phyloP scores from a whole-genome alignment of 2,888 invertebrate species.

The Acanthosepion pharaonis region DNA sequence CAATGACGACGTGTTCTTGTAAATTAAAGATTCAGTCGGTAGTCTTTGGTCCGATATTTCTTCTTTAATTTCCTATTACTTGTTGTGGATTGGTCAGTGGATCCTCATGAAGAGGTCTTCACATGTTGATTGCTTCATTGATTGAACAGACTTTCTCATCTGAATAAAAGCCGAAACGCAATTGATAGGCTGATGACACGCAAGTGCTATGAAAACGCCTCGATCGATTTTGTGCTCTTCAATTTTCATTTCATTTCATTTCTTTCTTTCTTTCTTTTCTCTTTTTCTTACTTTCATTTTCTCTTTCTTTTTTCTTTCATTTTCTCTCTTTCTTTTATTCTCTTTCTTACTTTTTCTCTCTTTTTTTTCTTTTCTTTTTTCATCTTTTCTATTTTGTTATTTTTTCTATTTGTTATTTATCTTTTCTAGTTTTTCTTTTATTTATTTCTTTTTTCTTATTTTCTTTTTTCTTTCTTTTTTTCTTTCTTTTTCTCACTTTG shows the following conservation, averaged over 20 bases:
- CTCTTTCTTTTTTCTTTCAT: background rate
- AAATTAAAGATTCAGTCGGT: background rate
- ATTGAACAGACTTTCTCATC: background rate
- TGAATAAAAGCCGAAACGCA: background rate
- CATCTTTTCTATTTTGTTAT: no score
- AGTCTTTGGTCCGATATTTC: background rate
- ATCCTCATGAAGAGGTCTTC: background rate
- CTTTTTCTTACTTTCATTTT: no score
- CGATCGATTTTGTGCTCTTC: fast-evolving
- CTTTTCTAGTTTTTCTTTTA: no score
- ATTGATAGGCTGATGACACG: background rate
- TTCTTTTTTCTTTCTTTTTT: no score
- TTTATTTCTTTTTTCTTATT: no score
- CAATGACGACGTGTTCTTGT: background rate
- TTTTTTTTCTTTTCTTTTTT: no score
- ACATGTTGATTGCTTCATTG: background rate
- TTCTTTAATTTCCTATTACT: background rate
- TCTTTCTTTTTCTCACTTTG: no score
- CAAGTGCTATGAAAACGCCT: background rate
- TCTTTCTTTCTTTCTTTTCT: background rate
- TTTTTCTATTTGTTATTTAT: no score
- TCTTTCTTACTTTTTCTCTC: no score
- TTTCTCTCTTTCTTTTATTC: no score
- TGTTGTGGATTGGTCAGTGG: background rate
- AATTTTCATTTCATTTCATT: background rate